Percentiles rank a stretch among this genome's conserved stretches.
phyloP scores from a whole-genome alignment of 1,140 invertebrate species.

The Parasteatoda tepidariorum region DNA sequence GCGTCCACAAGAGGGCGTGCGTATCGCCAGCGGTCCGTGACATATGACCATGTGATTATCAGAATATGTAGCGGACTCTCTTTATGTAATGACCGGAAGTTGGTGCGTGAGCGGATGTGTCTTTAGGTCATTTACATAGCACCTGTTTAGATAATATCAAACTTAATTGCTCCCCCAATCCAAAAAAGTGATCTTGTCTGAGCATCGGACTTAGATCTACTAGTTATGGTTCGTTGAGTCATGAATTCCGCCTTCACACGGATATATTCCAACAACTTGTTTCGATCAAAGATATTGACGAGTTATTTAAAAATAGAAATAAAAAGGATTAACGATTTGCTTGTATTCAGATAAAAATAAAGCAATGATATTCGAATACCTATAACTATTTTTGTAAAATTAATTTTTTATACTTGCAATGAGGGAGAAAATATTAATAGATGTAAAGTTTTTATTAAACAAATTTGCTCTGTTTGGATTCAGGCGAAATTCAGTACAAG shows the following conservation, averaged over 20 bases:
- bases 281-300: too few relatives aligned
- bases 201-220: neutral
- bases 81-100: conserved; percentile 38
- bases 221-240: neutral
- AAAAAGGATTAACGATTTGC: too few relatives aligned
- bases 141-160: conserved; percentile 38
- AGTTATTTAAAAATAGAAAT: too few relatives aligned
- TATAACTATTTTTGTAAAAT: too few relatives aligned
- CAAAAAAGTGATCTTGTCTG: conserved; percentile 10
- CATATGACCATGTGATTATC: conserved; percentile 35
- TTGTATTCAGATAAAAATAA: too few relatives aligned
- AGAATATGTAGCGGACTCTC: neutral
- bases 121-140: conserved; percentile 42
- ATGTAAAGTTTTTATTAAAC: too few relatives aligned
- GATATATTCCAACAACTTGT: neutral
- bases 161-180: conserved; percentile 29
- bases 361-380: too few relatives aligned
- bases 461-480: too few relatives aligned
- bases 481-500: too few relatives aligned
- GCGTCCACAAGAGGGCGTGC: conserved; percentile 39
- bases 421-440: too few relatives aligned
- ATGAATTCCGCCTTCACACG: neutral
- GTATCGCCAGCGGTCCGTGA: conserved; percentile 28
- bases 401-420: too few relatives aligned
- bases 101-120: conserved; percentile 44